These are phyloP conservation scores for Penaeus vannamei DNA, from an alignment of 1,140 invertebrate species.

Conservation along the genomic window DNA sequence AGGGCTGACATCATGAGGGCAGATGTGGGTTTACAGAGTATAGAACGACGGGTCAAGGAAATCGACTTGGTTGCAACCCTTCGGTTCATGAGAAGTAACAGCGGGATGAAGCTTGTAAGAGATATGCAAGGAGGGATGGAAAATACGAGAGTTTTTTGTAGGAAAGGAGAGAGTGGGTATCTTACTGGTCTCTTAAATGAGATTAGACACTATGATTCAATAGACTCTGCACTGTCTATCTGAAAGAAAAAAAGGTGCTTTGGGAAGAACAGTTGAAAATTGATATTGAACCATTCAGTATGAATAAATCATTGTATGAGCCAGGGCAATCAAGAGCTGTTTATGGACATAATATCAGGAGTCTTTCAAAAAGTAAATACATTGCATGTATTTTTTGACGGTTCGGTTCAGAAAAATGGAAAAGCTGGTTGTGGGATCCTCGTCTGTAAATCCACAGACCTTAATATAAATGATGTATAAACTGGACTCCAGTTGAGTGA, in stretches of 20 bases:
- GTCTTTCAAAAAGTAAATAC: conserved; percentile 8
- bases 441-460: background rate
- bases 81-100: too few species aligned
- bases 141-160: too few species aligned
- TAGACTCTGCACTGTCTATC: too few species aligned
- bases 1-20: too few species aligned
- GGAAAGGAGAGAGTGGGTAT: too few species aligned
- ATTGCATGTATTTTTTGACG: background rate
- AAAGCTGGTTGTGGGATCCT: background rate
- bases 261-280: background rate
- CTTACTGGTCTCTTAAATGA: too few species aligned
- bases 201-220: too few species aligned
- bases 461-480: background rate
- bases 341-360: background rate
- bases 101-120: too few species aligned
- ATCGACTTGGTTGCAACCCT: too few species aligned
- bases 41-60: too few species aligned
- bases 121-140: too few species aligned
- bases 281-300: background rate
- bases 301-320: conserved; percentile 5
- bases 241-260: background rate
- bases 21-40: too few species aligned
- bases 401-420: background rate
- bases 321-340: background rate
- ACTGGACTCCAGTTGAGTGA: background rate